Conservation (phyloP, 2,888 invertebrate genomes). For the Celastrina argiolus region DNA sequence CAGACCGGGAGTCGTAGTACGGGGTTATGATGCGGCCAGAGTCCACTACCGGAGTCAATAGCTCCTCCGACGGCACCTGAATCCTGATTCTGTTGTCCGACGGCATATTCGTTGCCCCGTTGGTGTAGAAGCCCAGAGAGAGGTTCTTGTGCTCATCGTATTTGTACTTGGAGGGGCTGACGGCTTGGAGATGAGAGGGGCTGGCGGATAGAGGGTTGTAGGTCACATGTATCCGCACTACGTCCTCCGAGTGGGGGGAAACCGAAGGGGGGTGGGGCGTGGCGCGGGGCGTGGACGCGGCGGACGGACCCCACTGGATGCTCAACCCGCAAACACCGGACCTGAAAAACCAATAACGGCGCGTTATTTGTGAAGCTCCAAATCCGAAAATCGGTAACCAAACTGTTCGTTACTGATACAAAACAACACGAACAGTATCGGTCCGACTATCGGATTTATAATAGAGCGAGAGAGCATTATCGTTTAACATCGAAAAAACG, state of each 20-base stretch:
- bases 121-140: constrained; percentile 68
- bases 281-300: constrained; percentile 81
- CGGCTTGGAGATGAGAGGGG: constrained; percentile 72
- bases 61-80: constrained; percentile 82
- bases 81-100: constrained; percentile 86
- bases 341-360: constrained; percentile 45
- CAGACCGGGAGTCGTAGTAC: constrained; percentile 61
- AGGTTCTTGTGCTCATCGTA: constrained; percentile 62
- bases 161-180: constrained; percentile 63
- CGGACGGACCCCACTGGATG: constrained; percentile 72
- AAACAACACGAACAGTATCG: background rate
- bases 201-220: constrained; percentile 79
- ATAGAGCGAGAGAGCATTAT: background rate
- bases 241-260: constrained; percentile 80
- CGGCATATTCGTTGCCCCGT: constrained; percentile 71
- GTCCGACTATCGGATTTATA: background rate
- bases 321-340: constrained; percentile 72
- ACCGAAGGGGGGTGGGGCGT: constrained; percentile 81
- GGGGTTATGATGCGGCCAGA: constrained; percentile 73
- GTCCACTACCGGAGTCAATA: constrained; percentile 80
- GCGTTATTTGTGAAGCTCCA: background rate
- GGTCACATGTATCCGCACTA: constrained; percentile 88
- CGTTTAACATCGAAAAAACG: background rate
- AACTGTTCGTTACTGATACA: background rate
- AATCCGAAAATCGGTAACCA: background rate